Conservation (phyloP, 2,113 vertebrate genomes). For the Baryphthengus martii region DNA sequence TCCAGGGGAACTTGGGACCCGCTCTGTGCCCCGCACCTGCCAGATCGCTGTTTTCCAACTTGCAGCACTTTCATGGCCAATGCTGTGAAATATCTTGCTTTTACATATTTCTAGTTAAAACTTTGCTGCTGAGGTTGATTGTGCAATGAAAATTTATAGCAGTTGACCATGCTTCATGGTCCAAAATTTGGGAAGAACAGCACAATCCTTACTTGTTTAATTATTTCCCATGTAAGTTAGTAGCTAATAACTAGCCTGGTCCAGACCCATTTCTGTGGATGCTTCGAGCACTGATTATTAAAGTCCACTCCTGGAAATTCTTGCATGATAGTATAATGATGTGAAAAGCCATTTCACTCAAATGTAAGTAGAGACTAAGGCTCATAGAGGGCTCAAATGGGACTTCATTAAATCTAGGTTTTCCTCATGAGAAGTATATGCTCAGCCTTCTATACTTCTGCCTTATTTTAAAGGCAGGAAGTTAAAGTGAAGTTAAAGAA, state of each 20-base stretch:
- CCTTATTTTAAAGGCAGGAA: background rate
- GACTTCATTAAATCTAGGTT: background rate
- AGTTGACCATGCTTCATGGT: background rate
- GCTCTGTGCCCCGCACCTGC: background rate
- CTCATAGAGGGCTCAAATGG: background rate
- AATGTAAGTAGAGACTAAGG: background rate
- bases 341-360: background rate
- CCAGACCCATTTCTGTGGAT: background rate
- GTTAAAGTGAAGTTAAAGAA: background rate
- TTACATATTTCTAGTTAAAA: background rate
- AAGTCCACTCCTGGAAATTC: background rate
- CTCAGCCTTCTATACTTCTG: background rate
- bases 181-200: background rate
- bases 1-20: background rate
- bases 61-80: accelerated
- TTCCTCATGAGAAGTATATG: background rate
- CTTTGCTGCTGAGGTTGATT: background rate
- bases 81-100: background rate
- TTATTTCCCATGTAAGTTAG: background rate
- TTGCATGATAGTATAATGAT: background rate
- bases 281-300: background rate
- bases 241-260: background rate
- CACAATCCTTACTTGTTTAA: background rate
- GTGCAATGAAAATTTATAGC: background rate
- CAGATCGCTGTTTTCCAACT: background rate